Percentiles rank a stretch among this genome's conserved stretches.
phyloP scores from a whole-genome alignment of 2,113 vertebrate species.

The Apteryx owenii region DNA sequence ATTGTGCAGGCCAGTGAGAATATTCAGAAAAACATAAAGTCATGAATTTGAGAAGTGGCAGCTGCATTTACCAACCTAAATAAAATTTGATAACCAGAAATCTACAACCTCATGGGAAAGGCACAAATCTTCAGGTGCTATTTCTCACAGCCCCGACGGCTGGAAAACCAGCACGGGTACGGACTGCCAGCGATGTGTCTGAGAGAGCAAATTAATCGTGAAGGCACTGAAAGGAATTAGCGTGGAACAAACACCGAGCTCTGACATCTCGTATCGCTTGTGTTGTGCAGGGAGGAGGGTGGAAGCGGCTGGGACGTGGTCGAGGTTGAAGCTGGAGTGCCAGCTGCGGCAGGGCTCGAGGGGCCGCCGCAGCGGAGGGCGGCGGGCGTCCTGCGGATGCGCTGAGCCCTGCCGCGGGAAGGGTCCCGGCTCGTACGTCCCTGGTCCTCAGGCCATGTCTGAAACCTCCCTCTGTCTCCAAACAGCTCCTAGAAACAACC shows the following conservation, averaged over 20 bases:
- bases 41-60: not conserved
- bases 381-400: not conserved
- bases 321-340: rapidly evolving
- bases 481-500: not conserved
- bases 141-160: not conserved
- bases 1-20: too few species aligned
- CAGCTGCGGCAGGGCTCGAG: not conserved
- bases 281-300: rapidly evolving
- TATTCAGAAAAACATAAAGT: not conserved
- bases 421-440: rapidly evolving
- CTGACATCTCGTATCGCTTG: not conserved
- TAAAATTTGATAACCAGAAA: not conserved
- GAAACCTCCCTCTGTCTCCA: not conserved
- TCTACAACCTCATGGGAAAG: rapidly evolving
- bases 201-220: not conserved
- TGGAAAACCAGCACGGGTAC: not conserved
- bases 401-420: not conserved
- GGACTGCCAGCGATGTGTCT: not conserved
- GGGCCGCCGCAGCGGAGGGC: rapidly evolving
- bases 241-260: rapidly evolving
- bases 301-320: rapidly evolving
- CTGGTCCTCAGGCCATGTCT: not conserved
- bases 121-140: not conserved
- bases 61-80: rapidly evolving
- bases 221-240: rapidly evolving